phyloP scores from a whole-genome alignment of 2,113 vertebrate genomes.

The Mohoua ochrocephala region DNA sequence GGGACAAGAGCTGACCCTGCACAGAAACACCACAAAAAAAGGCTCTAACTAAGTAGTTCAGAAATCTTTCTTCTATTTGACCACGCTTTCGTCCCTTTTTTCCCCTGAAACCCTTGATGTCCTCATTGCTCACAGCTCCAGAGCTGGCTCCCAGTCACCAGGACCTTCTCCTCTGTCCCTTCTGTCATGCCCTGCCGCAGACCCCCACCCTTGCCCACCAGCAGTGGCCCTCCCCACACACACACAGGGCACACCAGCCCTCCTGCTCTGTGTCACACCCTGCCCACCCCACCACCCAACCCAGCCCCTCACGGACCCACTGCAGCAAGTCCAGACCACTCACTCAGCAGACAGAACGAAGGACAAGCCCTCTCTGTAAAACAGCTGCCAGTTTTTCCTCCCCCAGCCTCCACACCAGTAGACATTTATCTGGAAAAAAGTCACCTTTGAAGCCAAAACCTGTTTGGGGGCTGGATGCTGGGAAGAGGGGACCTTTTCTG shows the following conservation, averaged over 20 bases:
- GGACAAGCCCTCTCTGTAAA: background rate
- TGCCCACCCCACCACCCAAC: background rate
- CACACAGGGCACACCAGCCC: slow-evolving; percentile 12
- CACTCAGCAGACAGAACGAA: background rate
- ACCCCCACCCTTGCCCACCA: background rate
- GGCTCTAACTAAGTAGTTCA: background rate
- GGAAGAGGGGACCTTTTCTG: background rate
- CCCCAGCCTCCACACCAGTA: background rate
- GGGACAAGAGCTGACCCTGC: background rate
- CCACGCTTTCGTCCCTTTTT: background rate
- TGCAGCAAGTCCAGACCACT: background rate
- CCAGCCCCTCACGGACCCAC: background rate
- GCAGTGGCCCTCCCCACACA: slow-evolving; percentile 39
- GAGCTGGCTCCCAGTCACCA: background rate
- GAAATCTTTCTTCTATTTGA: background rate
- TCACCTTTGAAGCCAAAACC: background rate
- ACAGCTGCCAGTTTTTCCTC: background rate
- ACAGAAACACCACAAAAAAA: background rate
- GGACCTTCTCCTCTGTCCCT: background rate
- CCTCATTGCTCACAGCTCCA: fast-evolving
- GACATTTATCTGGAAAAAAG: background rate
- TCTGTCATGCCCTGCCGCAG: background rate
- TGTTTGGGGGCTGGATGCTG: background rate
- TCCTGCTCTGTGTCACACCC: slow-evolving; percentile 12
- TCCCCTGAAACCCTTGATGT: background rate